Evolutionary conservation across 2,113 vertebrate genomes (phyloP), one percentile per base, ranked within the genome.

Genomic region (human): DNA sequence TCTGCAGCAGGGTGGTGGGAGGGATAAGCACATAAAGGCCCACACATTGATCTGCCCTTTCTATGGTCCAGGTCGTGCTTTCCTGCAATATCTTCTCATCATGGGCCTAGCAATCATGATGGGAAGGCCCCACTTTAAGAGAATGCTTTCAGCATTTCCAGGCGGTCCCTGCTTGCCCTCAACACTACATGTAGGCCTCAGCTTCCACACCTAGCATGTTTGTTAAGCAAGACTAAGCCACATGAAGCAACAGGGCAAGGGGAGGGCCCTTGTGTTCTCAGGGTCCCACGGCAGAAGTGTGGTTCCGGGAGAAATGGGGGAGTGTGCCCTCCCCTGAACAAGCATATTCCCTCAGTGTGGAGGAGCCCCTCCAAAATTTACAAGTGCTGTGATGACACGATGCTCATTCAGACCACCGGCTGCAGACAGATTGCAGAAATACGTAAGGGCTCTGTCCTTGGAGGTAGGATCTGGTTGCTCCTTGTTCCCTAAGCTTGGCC

Each of bases 131-230:
- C 40, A n/a, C 40, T 25, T 48, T 30, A 48, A 22, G 52, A 27
- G 57, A 48, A 38, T 20, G 30, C 18, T 20, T 57, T 52, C 23
- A 52, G 20, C 48, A 45, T 57, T 59, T 48, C 80, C 73, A 5
- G 7, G 23, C 3, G 27, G 0, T 17, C 52, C 35, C 64, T 16
- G 12, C 23, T 7, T 57, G 48, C 57, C 20, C 14, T 38, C 3
- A 0, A 7, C 0, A 1, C 8, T 6, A 6, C 7, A 48, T 10
- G 10, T 35, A 40, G 55, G 3, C 12, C 25, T 76, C 25, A 7
- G 40, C 45, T n/a, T 3, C n/a, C 59, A 48, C 2, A 6, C 48
- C 59, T 32, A 32, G 38, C 6, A 0, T 5, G 10, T 14, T 14
- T 14, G 0, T 11, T 27, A 32, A 32, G 35, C 61, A 48, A 61